These are phyloP conservation scores for Pelodytes ibericus DNA, from an alignment of 2,797 vertebrate genomes.

Conservation along the genomic window DNA sequence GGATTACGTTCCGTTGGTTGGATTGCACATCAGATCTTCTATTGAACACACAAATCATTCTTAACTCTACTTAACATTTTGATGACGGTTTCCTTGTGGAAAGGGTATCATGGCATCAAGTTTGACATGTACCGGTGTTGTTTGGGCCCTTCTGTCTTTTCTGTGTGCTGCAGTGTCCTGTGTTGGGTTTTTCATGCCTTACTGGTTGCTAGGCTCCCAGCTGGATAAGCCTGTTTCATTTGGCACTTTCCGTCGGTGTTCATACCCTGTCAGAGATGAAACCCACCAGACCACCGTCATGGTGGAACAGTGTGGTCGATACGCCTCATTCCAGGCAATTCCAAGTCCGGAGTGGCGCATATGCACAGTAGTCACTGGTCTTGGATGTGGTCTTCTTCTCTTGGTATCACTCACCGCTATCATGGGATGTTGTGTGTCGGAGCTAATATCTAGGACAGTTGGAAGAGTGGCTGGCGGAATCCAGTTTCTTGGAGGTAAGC, in stretches of 20 bases:
- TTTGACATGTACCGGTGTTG: conserved; percentile 83
- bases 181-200: conserved; percentile 98
- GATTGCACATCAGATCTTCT: conserved; percentile 20
- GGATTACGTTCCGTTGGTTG: conserved; percentile 23
- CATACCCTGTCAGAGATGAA: conserved; percentile 92
- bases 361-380: conserved; percentile 91
- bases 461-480: conserved; percentile 94
- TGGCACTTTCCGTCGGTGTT: conserved; percentile 93
- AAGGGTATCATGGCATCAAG: conserved; percentile 83
- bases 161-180: conserved; percentile 88
- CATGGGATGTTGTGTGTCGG: conserved; percentile 96
- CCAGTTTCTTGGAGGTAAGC: conserved; percentile 96
- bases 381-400: conserved; percentile 93
- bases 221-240: conserved; percentile 95
- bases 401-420: conserved; percentile 92
- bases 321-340: conserved; percentile 93
- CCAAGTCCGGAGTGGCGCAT: conserved; percentile 94
- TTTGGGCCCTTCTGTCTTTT: conserved; percentile 94
- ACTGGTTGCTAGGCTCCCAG: conserved; percentile 93
- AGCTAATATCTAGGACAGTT: conserved; percentile 94
- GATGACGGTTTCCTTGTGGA: conserved; percentile 40
- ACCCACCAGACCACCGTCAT: conserved; percentile 88
- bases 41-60: conserved; percentile 24
- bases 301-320: conserved; percentile 97
- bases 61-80: conserved; percentile 29